Evolutionary conservation across 2,113 vertebrate genomes (phyloP).

Genomic region (Prunella fulvescens): DNA sequence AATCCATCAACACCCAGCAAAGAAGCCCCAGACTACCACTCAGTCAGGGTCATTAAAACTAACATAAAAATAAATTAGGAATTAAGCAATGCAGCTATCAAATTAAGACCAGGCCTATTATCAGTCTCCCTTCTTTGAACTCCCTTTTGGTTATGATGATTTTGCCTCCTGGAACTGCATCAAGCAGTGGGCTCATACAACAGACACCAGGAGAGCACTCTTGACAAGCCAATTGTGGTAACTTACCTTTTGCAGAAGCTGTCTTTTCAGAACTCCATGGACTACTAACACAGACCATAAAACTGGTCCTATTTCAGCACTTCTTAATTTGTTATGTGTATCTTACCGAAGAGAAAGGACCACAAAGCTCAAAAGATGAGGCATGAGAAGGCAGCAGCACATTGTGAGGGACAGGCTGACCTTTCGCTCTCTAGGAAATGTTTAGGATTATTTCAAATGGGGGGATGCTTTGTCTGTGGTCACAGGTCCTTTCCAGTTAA

Average conservation of each 20-base stretch:
- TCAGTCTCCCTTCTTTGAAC: background rate
- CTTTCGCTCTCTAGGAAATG: background rate
- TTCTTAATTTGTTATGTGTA: background rate
- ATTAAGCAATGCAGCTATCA: slow-evolving; percentile 22
- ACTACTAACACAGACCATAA: background rate
- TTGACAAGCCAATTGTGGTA: background rate
- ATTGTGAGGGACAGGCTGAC: background rate
- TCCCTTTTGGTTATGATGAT: background rate
- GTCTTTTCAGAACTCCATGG: background rate
- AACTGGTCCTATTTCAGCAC: background rate
- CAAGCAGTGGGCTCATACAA: background rate
- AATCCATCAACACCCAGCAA: slow-evolving; percentile 18
- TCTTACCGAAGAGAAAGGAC: background rate
- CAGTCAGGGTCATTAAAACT: background rate
- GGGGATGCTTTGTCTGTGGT: background rate
- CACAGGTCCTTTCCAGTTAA: background rate
- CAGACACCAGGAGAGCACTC: background rate
- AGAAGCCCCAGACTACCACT: background rate
- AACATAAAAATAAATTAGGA: background rate
- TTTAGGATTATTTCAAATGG: background rate
- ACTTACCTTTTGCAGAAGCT: background rate
- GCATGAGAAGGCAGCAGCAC: background rate
- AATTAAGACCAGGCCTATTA: background rate
- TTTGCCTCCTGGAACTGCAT: background rate
- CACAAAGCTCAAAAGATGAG: background rate